Percentiles rank a stretch among this genome's conserved stretches.
phyloP scores from a whole-genome alignment of 2,113 vertebrate species.

The Leucopternis melanops region DNA sequence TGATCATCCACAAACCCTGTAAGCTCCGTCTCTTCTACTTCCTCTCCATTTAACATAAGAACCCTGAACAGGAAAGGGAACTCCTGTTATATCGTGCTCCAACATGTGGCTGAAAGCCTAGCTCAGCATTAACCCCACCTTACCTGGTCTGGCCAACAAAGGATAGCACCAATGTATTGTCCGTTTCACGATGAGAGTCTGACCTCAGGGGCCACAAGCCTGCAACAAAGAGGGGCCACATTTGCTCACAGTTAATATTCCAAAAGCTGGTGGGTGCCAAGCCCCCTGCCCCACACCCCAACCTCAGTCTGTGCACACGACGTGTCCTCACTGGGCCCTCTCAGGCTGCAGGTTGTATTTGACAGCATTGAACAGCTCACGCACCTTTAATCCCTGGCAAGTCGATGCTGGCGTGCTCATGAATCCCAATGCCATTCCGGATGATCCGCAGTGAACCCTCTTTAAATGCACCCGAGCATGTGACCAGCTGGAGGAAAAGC shows the following conservation, averaged over 20 bases:
- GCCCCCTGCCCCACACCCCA: neutral
- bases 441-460: conserved; percentile 97
- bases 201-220: conserved; percentile 95
- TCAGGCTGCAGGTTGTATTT: fast-evolving
- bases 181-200: conserved; percentile 85
- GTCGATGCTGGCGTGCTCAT: conserved; percentile 98
- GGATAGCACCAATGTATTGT: conserved; percentile 94
- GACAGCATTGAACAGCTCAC: neutral
- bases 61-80: conserved; percentile 71
- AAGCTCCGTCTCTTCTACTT: conserved; percentile 96
- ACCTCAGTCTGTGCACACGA: fast-evolving
- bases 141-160: conserved; percentile 97
- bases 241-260: neutral
- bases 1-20: conserved; percentile 96
- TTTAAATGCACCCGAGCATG: conserved; percentile 96
- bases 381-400: conserved; percentile 95
- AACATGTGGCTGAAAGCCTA: fast-evolving
- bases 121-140: neutral
- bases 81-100: neutral
- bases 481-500: conserved; percentile 83
- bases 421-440: conserved; percentile 96
- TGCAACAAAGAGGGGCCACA: conserved; percentile 24
- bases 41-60: conserved; percentile 94
- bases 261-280: neutral
- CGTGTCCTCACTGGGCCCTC: fast-evolving